Percentiles rank a stretch among this genome's conserved stretches.
Evolutionary conservation across 2,888 invertebrate species (phyloP).

Genomic region (Spicauda simplicius): DNA sequence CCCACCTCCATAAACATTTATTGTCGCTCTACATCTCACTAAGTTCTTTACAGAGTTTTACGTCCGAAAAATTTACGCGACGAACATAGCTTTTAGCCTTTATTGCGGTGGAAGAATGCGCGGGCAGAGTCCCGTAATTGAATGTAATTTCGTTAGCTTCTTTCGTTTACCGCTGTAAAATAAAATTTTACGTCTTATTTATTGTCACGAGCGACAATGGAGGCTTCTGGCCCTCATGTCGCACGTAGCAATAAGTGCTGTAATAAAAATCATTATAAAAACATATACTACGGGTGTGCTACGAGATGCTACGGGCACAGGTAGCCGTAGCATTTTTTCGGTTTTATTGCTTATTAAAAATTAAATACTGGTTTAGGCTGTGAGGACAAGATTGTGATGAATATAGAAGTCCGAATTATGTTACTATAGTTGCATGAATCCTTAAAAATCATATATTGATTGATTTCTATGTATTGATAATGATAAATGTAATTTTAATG

Average conservation of each 20-base stretch:
- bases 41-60: constrained; percentile 83
- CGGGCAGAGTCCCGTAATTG: constrained; percentile 76
- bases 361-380: no score
- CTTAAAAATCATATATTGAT: no score
- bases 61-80: constrained; percentile 83
- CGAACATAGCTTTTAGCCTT: constrained; percentile 70
- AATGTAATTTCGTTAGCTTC: constrained; percentile 83
- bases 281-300: constrained; percentile 49
- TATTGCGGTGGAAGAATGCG: constrained; percentile 77
- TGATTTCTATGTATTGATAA: no score
- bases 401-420: no score
- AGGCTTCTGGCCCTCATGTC: constrained; percentile 44
- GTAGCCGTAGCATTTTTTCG: no score
- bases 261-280: constrained; percentile 61
- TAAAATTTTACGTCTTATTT: constrained; percentile 83
- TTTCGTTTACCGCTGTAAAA: constrained; percentile 81
- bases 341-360: no score
- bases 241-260: constrained; percentile 53
- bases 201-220: constrained; percentile 75
- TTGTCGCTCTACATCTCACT: constrained; percentile 81
- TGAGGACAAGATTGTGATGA: no score
- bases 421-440: no score
- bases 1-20: constrained; percentile 78
- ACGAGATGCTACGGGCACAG: no score
- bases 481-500: no score